Base-by-base conservation (phyloP, 1,140 invertebrate genomes). In the Sweltsa coloradensis region DNA sequence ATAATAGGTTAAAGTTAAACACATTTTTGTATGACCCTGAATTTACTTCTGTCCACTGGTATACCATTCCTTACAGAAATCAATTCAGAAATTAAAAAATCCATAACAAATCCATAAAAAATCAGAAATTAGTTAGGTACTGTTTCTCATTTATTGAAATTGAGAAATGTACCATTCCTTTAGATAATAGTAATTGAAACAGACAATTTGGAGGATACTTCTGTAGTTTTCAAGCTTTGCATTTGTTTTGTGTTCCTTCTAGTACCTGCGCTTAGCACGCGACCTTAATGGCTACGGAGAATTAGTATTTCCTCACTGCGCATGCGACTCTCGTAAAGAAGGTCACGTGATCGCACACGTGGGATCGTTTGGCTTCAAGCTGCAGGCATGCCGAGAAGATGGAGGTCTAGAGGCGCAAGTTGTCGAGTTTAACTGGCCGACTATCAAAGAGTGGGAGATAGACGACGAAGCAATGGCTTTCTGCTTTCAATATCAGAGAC, bases 391-490 rank as follows among this genome's bases (percentile, higher is more conserved):
- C 58, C 80, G 83, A 55, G 81, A 86, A 60, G 89, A 92, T 66
- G 90, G 89, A 41, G 80, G 79, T 1, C 62, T 81, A 46, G 88
- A 94, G 70, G 85, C 68, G 43, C 87, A 88, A 66, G 79, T 88
- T 29, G 84, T 92, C 37, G 85, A 89, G 57, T 81, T 95, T 57
- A 68, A 76, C 19, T 94, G 89, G 89, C 75, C 77, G 47, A 76
- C 74, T 47, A 79, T 95, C 34, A 76, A 79, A 24, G 76, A 81
- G 52, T 94, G 85, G 81, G 85, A 92, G 57, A 74, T 85, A 13
- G 90, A 95, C 64, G 88, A 94, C 61, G 89, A 90, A 58, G 85
- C 81, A 36, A 89, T 91, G 76, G 81, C 85, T 13, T 89, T 93
- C 66, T 83, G 82, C 57, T 81, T 95, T 66, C 81, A 89, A 54